Percentiles rank a stretch among this genome's conserved stretches.
phyloP scores from a whole-genome alignment of 1,140 invertebrate genomes.

The Drosophila teissieri region DNA sequence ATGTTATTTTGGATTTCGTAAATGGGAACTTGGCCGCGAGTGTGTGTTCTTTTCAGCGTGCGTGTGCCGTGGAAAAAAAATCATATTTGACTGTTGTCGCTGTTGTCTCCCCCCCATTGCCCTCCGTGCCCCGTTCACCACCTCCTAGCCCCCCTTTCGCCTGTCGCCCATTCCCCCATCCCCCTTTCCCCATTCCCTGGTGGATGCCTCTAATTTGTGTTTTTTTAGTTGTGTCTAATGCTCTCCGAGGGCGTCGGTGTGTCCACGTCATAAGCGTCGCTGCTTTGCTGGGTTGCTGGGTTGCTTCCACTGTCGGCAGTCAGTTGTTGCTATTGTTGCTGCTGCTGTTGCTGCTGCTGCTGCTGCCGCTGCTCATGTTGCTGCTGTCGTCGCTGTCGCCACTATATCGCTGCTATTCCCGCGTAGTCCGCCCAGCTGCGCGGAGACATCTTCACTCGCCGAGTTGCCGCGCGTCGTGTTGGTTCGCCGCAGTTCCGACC shows the following conservation, averaged over 20 bases:
- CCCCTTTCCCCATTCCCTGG: not conserved
- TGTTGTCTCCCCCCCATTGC: slow-evolving; percentile 4
- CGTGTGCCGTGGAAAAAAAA: slow-evolving; percentile 67
- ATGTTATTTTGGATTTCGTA: not conserved
- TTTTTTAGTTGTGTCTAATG: slow-evolving; percentile 69
- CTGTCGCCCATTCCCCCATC: not conserved
- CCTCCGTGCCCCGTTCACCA: not conserved
- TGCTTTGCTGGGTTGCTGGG: slow-evolving; percentile 5
- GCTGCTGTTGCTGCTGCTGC: slow-evolving; percentile 7
- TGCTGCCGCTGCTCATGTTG: slow-evolving; percentile 13
- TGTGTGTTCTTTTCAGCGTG: slow-evolving; percentile 35
- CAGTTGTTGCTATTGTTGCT: slow-evolving; percentile 22
- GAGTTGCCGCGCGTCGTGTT: slow-evolving; percentile 60
- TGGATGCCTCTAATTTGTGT: slow-evolving; percentile 69
- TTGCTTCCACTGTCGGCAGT: slow-evolving; percentile 4
- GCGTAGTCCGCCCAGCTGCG: slow-evolving; percentile 23
- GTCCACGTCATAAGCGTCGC: slow-evolving; percentile 49
- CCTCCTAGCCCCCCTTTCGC: not conserved
- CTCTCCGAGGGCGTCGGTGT: slow-evolving; percentile 71
- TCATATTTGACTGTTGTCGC: slow-evolving; percentile 70
- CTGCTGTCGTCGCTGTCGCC: slow-evolving; percentile 22
- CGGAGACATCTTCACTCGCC: slow-evolving; percentile 64
- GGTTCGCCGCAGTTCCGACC: slow-evolving; percentile 39
- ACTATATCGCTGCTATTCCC: slow-evolving; percentile 40
- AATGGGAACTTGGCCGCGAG: slow-evolving; percentile 10